Percentiles rank a stretch among this genome's conserved stretches.
phyloP scores from a whole-genome alignment of 2,797 vertebrate genomes.

The Hemitrygon akajei region DNA sequence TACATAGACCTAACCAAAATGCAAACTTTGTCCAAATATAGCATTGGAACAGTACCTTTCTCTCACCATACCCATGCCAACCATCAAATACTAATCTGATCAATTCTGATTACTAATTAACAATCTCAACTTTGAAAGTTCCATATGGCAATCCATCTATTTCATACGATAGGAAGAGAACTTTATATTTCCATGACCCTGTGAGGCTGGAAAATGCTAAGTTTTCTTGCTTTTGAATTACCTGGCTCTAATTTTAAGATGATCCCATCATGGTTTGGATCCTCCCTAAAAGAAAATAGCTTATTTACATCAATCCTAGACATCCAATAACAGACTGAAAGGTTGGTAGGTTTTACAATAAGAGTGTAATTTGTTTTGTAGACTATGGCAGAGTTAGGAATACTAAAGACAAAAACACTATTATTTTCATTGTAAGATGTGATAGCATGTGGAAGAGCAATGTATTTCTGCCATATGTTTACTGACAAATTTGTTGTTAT shows the following conservation, averaged over 20 bases:
- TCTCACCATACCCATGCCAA: no score
- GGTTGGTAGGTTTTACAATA: not conserved
- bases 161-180: not conserved
- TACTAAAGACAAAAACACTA: not conserved
- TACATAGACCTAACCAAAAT: not conserved
- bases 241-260: not conserved
- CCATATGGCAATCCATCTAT: not conserved
- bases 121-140: not conserved
- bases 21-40: no score
- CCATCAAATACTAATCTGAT: no score
- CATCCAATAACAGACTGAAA: not conserved
- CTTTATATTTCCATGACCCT: not conserved
- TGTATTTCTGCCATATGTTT: not conserved
- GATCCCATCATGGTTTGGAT: not conserved
- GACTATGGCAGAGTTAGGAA: no score
- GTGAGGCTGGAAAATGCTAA: not conserved
- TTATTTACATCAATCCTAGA: not conserved
- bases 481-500: not conserved
- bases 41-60: no score
- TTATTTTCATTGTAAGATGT: not conserved
- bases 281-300: not conserved
- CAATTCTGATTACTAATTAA: not conserved
- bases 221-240: not conserved
- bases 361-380: not conserved
- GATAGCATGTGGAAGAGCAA: not conserved